These are phyloP conservation scores for Tenualosa ilisha DNA, from an alignment of 2,797 vertebrate species.

Conservation along the genomic window DNA sequence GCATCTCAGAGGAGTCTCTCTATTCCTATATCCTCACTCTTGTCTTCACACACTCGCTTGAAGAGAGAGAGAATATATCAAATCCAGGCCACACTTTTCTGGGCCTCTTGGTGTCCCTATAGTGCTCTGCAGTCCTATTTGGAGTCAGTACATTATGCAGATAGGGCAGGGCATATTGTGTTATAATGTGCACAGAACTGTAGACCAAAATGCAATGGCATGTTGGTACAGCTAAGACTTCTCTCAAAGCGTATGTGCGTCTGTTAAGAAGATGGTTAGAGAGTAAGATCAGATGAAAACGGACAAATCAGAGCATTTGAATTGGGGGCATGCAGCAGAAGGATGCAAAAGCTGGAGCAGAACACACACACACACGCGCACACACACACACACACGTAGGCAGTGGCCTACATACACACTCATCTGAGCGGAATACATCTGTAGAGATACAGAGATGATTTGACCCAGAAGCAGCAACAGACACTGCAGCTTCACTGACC, in stretches of 20 bases:
- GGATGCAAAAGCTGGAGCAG: neutral
- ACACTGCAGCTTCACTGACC: neutral
- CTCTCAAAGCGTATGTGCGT: too few species aligned
- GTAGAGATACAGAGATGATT: neutral
- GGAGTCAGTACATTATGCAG: too few species aligned
- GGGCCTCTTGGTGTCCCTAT: neutral
- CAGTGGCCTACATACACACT: neutral
- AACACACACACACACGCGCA: neutral
- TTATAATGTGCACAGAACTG: neutral
- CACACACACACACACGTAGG: neutral
- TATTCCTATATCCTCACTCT: neutral
- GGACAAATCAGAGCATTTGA: neutral
- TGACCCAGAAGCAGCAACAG: neutral
- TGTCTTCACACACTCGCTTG: neutral
- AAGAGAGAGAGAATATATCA: neutral
- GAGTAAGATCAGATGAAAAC: neutral
- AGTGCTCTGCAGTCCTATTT: too few species aligned
- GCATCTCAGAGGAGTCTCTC: neutral
- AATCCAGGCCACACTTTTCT: neutral
- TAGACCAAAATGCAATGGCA: neutral
- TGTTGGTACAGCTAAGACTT: too few species aligned
- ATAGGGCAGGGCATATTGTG: too few species aligned
- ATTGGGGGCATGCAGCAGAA: neutral
- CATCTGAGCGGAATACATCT: neutral
- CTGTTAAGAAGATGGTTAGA: neutral